These are phyloP conservation scores for Halichondria panicea DNA, from an alignment of 37 sponge, comb jelly and placozoan genomes.

Conservation along the genomic window DNA sequence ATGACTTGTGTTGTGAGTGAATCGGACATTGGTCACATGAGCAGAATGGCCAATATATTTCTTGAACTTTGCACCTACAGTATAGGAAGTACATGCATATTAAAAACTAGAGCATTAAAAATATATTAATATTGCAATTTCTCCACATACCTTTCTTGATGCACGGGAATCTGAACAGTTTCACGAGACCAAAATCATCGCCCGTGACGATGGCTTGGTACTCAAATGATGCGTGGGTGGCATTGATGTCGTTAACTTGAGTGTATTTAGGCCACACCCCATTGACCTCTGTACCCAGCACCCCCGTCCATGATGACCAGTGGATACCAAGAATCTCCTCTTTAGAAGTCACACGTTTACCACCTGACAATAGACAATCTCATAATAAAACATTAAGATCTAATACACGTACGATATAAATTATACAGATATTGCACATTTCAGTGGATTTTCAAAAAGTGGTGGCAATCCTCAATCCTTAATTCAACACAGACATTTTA, in stretches of 20 bases:
- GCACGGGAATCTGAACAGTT: constrained; percentile 91
- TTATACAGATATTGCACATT: too few relatives aligned
- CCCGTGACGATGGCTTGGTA: constrained; percentile 88
- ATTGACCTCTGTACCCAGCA: constrained; percentile 82
- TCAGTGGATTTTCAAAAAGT: too few relatives aligned
- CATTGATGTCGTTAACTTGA: constrained; percentile 93
- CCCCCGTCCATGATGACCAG: constrained; percentile 84
- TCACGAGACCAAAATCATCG: constrained; percentile 98
- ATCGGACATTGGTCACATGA: constrained; percentile 98
- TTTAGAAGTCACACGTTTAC: constrained; percentile 56
- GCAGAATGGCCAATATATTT: constrained; percentile 96
- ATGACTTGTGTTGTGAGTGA: constrained; percentile 63
- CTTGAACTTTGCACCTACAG: constrained; percentile 83
- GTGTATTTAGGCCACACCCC: constrained; percentile 97
- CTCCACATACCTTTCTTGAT: constrained; percentile 73
- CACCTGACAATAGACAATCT: constrained; percentile 41
- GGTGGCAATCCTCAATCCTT: too few relatives aligned
- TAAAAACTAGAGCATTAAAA: not conserved
- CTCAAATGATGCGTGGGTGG: constrained; percentile 69
- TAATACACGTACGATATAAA: too few relatives aligned
- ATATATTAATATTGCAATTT: not conserved
- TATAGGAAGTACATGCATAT: constrained; percentile 12
- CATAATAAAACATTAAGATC: too few relatives aligned
- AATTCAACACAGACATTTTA: too few relatives aligned
- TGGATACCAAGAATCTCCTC: constrained; percentile 75